phyloP scores from a whole-genome alignment of 2,113 vertebrate species.

The Corydoras sp. region DNA sequence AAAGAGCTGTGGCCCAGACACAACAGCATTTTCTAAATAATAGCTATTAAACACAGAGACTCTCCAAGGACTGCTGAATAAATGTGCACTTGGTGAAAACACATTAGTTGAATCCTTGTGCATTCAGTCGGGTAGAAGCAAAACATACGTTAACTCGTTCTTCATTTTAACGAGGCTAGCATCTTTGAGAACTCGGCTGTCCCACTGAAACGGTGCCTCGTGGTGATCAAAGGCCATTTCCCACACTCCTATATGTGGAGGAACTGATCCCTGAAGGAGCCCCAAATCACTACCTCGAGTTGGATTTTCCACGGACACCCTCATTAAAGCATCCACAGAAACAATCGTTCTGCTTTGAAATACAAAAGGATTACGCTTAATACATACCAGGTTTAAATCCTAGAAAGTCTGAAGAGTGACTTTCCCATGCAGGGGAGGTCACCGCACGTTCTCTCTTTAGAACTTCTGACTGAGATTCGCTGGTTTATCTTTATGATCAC shows the following conservation, averaged over 20 bases:
- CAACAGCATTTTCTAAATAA: too few relatives aligned
- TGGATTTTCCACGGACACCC: not conserved
- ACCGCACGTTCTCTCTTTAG: not conserved
- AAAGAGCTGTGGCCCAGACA: too few relatives aligned
- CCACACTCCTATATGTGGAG: constrained; percentile 20
- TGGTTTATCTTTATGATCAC: not conserved
- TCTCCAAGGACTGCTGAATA: too few relatives aligned
- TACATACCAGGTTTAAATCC: not conserved
- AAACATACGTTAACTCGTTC: too few relatives aligned
- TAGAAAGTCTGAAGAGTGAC: constrained; percentile 1
- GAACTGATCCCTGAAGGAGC: constrained; percentile 14
- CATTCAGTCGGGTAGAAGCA: too few relatives aligned
- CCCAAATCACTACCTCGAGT: constrained; percentile 12
- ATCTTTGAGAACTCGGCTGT: constrained; percentile 28
- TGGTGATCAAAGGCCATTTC: constrained; percentile 41
- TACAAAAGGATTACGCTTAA: constrained; percentile 1
- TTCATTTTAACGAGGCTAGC: too few relatives aligned
- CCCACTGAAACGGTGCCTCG: constrained; percentile 27
- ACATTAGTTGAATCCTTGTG: too few relatives aligned
- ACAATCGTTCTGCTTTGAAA: constrained; percentile 11
- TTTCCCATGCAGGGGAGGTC: not conserved
- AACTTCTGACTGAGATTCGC: not conserved
- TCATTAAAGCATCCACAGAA: constrained; percentile 11
- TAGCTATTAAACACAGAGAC: too few relatives aligned
- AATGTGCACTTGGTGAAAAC: too few relatives aligned